phyloP scores from a whole-genome alignment of 92 coral and sea anemone species.

The Palythoa grandis region DNA sequence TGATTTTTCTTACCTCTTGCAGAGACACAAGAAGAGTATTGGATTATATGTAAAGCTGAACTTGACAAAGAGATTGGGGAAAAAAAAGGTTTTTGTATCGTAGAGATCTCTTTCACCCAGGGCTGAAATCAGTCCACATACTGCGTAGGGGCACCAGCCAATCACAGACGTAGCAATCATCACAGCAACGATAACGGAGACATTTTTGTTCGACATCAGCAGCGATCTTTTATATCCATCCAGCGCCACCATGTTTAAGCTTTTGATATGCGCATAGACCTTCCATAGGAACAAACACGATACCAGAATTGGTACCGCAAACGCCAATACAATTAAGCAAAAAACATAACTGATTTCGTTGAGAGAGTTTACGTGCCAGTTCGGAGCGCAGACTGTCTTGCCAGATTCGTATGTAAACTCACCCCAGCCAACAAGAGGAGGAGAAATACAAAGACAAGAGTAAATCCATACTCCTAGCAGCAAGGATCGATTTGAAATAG shows the following conservation, averaged over 20 bases:
- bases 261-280: background rate
- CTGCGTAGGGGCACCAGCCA: slow-evolving; percentile 29
- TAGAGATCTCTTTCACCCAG: background rate
- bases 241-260: background rate
- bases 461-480: slow-evolving; percentile 19
- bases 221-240: slow-evolving; percentile 12
- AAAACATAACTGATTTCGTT: background rate
- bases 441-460: background rate
- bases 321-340: background rate
- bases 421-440: slow-evolving; percentile 30
- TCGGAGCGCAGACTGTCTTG: slow-evolving; percentile 4
- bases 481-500: background rate
- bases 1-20: background rate
- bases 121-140: slow-evolving; percentile 9
- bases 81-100: background rate
- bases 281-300: background rate
- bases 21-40: background rate
- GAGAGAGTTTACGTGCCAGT: slow-evolving; percentile 11
- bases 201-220: background rate
- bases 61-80: background rate
- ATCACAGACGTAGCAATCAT: background rate
- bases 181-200: background rate
- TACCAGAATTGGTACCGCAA: slow-evolving; percentile 8
- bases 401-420: background rate
- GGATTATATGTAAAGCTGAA: slow-evolving; percentile 19